Conservation (phyloP, 2,888 invertebrate genomes). For the Aphrophora alni region DNA sequence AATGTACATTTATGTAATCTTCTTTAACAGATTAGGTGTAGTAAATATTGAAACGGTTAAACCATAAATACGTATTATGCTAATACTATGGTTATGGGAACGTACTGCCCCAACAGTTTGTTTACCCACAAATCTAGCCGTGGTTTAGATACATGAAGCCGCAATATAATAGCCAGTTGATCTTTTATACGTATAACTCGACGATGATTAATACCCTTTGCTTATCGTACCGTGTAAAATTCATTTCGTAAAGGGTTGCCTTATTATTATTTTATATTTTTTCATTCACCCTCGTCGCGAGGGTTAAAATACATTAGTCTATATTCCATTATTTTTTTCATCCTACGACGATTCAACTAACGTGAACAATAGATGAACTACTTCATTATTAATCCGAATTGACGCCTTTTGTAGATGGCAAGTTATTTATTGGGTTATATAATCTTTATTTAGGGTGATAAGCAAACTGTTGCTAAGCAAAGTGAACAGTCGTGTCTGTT, state of each 20-base stretch:
- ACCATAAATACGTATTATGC: background rate
- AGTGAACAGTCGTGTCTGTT: background rate
- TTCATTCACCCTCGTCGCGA: background rate
- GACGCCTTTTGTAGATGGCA: background rate
- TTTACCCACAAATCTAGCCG: background rate
- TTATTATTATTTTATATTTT: background rate
- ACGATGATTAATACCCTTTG: constrained; percentile 25
- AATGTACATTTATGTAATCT: no score
- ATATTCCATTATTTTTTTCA: background rate
- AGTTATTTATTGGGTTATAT: background rate
- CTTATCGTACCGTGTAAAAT: constrained; percentile 26
- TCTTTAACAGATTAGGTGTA: background rate
- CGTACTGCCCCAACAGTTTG: background rate
- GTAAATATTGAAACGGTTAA: background rate
- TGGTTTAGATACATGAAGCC: background rate
- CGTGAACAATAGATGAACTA: background rate
- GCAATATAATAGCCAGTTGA: background rate
- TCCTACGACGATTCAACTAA: background rate
- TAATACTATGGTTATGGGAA: background rate
- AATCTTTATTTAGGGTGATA: background rate
- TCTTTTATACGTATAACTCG: background rate
- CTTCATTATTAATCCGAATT: constrained; percentile 6
- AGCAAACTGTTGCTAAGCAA: background rate
- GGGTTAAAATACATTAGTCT: constrained; percentile 2
- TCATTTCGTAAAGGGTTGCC: constrained; percentile 17